phyloP scores from a whole-genome alignment of 2,888 invertebrate species.

The Linnaemya vulpina region DNA sequence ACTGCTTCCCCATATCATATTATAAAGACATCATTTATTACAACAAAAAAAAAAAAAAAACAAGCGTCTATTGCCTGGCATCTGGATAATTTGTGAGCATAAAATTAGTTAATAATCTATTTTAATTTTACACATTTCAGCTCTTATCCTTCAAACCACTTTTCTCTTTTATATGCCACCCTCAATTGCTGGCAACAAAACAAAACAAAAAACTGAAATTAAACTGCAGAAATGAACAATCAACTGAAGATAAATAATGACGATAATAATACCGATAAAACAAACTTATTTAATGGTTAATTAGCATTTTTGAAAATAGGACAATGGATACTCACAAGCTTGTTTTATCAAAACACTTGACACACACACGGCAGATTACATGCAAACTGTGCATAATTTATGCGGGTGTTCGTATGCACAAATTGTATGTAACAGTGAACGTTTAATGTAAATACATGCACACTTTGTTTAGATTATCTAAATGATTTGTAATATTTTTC shows the following conservation, averaged over 20 bases:
- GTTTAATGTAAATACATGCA: background rate
- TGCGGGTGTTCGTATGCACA: background rate
- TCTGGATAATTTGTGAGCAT: background rate
- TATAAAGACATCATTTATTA: background rate
- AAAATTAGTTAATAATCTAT: constrained; percentile 25
- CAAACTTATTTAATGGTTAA: constrained; percentile 57
- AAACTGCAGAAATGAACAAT: background rate
- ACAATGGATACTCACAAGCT: constrained; percentile 28
- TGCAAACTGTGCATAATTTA: background rate
- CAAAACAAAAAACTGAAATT: background rate
- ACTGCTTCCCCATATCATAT: background rate
- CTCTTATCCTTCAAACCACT: too few species aligned
- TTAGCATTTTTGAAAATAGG: constrained; percentile 60
- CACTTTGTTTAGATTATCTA: constrained; percentile 9
- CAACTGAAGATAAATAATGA: constrained; percentile 23
- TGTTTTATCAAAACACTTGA: constrained; percentile 52
- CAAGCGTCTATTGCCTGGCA: background rate
- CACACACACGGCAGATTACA: background rate
- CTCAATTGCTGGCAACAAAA: background rate
- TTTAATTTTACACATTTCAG: background rate
- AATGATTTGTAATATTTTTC: constrained; percentile 21
- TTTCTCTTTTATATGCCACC: background rate
- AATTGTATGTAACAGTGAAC: background rate
- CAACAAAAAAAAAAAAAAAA: too few species aligned
- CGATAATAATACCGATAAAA: constrained; percentile 49